These are phyloP conservation scores for Corythornis vintsioides DNA, from an alignment of 2,113 vertebrate genomes.

Conservation along the genomic window DNA sequence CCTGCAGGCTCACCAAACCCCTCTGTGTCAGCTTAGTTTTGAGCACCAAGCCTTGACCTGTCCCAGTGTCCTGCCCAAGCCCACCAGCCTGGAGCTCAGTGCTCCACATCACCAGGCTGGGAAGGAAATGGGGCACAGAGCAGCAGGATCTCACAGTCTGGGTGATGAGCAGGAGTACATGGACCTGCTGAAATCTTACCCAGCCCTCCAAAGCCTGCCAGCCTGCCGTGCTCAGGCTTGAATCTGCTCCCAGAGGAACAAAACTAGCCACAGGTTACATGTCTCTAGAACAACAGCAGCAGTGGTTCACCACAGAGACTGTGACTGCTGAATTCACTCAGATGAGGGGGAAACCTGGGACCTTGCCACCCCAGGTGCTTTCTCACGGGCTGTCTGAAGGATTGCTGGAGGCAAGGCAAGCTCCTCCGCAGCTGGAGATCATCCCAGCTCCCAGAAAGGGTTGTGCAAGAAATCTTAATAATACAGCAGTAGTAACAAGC, in stretches of 20 bases:
- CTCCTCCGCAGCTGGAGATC: not conserved
- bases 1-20: not conserved
- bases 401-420: not conserved
- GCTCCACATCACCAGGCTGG: accelerated
- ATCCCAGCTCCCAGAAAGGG: not conserved
- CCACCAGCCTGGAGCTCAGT: accelerated
- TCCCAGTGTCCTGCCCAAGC: not conserved
- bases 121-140: accelerated
- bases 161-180: accelerated
- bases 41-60: not conserved
- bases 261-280: not conserved
- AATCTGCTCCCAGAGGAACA: not conserved
- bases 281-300: not conserved
- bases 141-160: not conserved
- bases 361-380: not conserved
- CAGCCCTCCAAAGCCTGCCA: not conserved
- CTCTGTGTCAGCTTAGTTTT: not conserved
- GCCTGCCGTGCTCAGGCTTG: not conserved
- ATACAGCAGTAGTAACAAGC: not conserved
- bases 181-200: not conserved
- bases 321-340: not conserved
- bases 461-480: not conserved
- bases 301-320: not conserved
- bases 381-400: not conserved
- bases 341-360: not conserved